Percentiles rank a stretch among this genome's conserved stretches.
phyloP scores from a whole-genome alignment of 2,113 vertebrate species.

The Limanda limanda region DNA sequence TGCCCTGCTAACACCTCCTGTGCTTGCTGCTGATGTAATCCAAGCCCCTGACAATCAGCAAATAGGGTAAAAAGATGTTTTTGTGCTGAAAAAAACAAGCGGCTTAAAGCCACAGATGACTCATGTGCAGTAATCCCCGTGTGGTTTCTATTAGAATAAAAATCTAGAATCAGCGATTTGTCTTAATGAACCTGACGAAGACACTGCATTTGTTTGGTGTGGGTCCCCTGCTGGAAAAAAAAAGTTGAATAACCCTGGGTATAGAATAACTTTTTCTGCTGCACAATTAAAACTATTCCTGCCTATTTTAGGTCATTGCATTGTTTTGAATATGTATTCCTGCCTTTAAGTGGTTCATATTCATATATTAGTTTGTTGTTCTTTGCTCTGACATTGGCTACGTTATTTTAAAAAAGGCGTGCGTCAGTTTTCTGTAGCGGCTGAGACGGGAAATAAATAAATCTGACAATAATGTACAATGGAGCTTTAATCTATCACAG shows the following conservation, averaged over 20 bases:
- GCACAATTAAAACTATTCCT: conserved; percentile 44
- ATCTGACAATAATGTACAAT: conserved; percentile 62
- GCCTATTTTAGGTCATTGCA: conserved; percentile 25
- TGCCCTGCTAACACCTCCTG: neutral
- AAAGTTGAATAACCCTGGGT: conserved; percentile 58
- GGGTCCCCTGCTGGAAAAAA: conserved; percentile 37
- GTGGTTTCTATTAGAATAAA: conserved; percentile 45
- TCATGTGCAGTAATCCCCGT: conserved; percentile 16
- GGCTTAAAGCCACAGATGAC: conserved; percentile 38
- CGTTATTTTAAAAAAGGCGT: conserved; percentile 11
- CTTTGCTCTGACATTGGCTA: conserved; percentile 36
- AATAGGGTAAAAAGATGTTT: conserved; percentile 22
- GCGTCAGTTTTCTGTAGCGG: conserved; percentile 43
- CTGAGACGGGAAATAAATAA: conserved; percentile 54
- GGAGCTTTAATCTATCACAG: conserved; percentile 60
- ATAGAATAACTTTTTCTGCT: conserved; percentile 40
- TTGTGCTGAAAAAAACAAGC: conserved; percentile 11
- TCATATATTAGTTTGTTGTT: conserved; percentile 25
- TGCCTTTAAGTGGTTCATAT: conserved; percentile 31
- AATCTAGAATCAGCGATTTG: conserved; percentile 55
- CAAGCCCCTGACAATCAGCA: conserved; percentile 14
- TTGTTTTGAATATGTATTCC: conserved; percentile 25
- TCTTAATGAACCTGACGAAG: conserved; percentile 60
- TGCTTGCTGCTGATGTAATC: conserved; percentile 28
- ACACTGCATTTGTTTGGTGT: conserved; percentile 15